Conservation (phyloP, 2,113 vertebrate genomes). For the Micromys minutus region DNA sequence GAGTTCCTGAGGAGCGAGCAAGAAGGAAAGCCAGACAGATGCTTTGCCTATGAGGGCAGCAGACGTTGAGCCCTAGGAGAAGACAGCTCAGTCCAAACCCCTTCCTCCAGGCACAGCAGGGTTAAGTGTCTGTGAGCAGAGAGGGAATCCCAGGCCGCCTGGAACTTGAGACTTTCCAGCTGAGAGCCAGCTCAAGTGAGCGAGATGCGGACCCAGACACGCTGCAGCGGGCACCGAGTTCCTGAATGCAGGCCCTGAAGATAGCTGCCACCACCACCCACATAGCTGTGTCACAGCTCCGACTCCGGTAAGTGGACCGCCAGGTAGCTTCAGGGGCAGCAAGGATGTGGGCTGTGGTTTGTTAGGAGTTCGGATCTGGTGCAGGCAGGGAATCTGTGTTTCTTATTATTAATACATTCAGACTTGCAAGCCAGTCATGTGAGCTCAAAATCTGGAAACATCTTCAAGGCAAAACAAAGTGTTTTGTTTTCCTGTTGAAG, state of each 20-base stretch:
- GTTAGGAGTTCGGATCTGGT: rapidly evolving
- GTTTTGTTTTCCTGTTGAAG: constrained; percentile 59
- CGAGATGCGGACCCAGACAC: constrained; percentile 80
- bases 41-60: background rate
- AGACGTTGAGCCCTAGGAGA: background rate
- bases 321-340: constrained; percentile 9
- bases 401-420: background rate
- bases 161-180: constrained; percentile 88
- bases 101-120: constrained; percentile 79
- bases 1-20: background rate
- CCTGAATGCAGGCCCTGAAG: constrained; percentile 46
- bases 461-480: constrained; percentile 53
- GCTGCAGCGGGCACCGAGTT: constrained; percentile 70
- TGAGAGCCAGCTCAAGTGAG: constrained; percentile 74
- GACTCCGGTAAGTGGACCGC: constrained; percentile 82
- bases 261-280: constrained; percentile 40
- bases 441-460: background rate
- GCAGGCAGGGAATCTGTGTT: background rate
- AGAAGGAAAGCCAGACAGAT: background rate
- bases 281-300: background rate
- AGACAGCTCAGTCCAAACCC: background rate
- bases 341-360: background rate
- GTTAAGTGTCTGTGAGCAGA: constrained; percentile 83
- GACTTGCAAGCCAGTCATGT: constrained; percentile 34
- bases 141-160: constrained; percentile 85